These are phyloP conservation scores for Hirundichthys speculiger DNA, from an alignment of 2,113 vertebrate species.

Conservation along the genomic window DNA sequence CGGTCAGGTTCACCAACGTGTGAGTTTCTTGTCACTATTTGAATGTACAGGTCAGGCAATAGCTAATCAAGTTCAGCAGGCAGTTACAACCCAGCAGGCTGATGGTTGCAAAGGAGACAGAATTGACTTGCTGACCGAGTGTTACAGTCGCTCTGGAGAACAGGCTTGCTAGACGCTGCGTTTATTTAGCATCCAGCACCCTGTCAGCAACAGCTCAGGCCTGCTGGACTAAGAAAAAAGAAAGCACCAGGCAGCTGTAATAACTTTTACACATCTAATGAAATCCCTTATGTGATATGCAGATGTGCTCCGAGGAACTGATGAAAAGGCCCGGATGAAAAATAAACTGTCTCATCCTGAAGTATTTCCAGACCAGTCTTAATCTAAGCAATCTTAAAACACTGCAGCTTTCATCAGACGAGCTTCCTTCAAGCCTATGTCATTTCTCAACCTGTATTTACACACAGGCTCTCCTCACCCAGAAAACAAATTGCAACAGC, in stretches of 20 bases:
- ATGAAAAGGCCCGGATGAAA: not conserved
- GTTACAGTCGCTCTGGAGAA: slow-evolving; percentile 3
- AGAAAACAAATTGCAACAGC: too few relatives aligned
- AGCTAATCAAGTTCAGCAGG: slow-evolving; percentile 33
- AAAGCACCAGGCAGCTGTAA: not conserved
- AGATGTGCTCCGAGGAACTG: slow-evolving; percentile 10
- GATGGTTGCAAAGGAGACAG: not conserved
- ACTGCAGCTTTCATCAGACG: not conserved
- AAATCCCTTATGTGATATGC: slow-evolving; percentile 3
- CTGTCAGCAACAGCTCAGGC: slow-evolving; percentile 4
- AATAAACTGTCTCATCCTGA: not conserved
- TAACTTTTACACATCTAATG: not conserved
- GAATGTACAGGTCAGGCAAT: slow-evolving; percentile 25
- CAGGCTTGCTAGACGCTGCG: not conserved
- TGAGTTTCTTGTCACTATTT: too few relatives aligned
- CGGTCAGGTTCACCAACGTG: too few relatives aligned
- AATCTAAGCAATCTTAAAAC: not conserved
- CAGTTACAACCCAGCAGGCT: slow-evolving; percentile 18
- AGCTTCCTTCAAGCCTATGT: not conserved
- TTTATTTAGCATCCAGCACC: slow-evolving; percentile 11
- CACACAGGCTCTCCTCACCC: not conserved
- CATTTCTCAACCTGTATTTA: not conserved
- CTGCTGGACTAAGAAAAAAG: not conserved
- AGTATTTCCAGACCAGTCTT: not conserved
- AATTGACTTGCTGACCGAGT: not conserved